Percentiles rank a stretch among this genome's conserved stretches.
These are phyloP conservation scores for Linnaemya vulpina DNA, from an alignment of 2,888 invertebrate species.

Conservation along the genomic window DNA sequence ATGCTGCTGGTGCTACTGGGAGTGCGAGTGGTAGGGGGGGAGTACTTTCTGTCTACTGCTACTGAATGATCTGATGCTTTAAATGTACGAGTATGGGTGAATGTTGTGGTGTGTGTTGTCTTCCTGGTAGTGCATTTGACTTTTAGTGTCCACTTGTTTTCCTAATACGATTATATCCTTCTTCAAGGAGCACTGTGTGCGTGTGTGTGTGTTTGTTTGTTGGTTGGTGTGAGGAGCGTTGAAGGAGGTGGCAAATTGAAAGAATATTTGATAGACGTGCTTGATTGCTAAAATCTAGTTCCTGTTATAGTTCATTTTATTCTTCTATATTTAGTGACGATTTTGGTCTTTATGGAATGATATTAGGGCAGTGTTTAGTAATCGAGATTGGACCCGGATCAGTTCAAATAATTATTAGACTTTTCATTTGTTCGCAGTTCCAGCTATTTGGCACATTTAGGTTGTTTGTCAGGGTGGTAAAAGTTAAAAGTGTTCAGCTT, in stretches of 20 bases:
- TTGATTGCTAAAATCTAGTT: slow-evolving; percentile 62
- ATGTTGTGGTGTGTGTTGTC: slow-evolving; percentile 22
- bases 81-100: slow-evolving; percentile 9
- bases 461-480: no score
- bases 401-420: no score
- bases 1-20: neutral
- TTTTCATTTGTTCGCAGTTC: no score
- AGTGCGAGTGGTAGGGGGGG: neutral
- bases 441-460: no score
- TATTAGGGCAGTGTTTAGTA: slow-evolving; percentile 12
- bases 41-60: slow-evolving; percentile 24
- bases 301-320: slow-evolving; percentile 50
- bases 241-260: slow-evolving; percentile 51
- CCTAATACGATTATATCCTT: slow-evolving; percentile 66
- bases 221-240: no score
- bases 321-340: slow-evolving; percentile 30
- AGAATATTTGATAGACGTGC: slow-evolving; percentile 64
- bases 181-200: slow-evolving; percentile 23
- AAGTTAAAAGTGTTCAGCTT: no score
- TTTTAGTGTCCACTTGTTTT: slow-evolving; percentile 71
- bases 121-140: slow-evolving; percentile 62
- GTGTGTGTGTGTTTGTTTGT: no score
- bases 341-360: slow-evolving; percentile 9
- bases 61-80: slow-evolving; percentile 18
- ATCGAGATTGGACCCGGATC: no score